phyloP scores from a whole-genome alignment of 1,140 invertebrate genomes.

The Agraylea sexmaculata region DNA sequence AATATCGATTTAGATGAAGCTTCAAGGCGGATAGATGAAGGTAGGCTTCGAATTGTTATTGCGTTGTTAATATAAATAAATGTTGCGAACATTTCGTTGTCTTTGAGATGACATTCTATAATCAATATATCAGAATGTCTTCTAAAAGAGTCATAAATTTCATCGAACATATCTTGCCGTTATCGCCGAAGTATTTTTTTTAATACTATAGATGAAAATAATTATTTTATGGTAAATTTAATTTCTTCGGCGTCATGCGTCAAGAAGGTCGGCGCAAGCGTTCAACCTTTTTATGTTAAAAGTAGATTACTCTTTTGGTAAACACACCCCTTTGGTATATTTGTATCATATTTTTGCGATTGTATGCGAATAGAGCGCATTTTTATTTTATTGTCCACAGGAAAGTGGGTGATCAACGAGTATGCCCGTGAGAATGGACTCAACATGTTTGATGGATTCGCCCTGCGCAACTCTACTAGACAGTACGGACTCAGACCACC shows the following conservation, averaged over 20 bases:
- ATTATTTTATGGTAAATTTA: too few relatives aligned
- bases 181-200: too few relatives aligned
- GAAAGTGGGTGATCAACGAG: slow-evolving; percentile 48
- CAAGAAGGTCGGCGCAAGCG: too few relatives aligned
- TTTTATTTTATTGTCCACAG: slow-evolving; percentile 28
- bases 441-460: slow-evolving; percentile 56
- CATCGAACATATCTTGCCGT: too few relatives aligned
- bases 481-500: too few relatives aligned
- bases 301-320: too few relatives aligned
- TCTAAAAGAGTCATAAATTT: too few relatives aligned
- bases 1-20: slow-evolving; percentile 55
- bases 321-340: too few relatives aligned
- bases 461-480: slow-evolving; percentile 53
- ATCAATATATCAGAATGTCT: too few relatives aligned
- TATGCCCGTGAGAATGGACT: slow-evolving; percentile 55
- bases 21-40: slow-evolving; percentile 54
- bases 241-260: too few relatives aligned
- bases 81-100: neutral
- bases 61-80: neutral
- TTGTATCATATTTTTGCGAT: neutral
- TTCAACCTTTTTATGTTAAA: too few relatives aligned
- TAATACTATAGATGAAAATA: too few relatives aligned
- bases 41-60: slow-evolving; percentile 33
- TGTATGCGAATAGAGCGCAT: neutral
- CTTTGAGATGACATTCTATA: neutral